These are phyloP conservation scores for Hermatobates lingyangjiaoensis DNA, from an alignment of 1,140 invertebrate species.

Conservation along the genomic window DNA sequence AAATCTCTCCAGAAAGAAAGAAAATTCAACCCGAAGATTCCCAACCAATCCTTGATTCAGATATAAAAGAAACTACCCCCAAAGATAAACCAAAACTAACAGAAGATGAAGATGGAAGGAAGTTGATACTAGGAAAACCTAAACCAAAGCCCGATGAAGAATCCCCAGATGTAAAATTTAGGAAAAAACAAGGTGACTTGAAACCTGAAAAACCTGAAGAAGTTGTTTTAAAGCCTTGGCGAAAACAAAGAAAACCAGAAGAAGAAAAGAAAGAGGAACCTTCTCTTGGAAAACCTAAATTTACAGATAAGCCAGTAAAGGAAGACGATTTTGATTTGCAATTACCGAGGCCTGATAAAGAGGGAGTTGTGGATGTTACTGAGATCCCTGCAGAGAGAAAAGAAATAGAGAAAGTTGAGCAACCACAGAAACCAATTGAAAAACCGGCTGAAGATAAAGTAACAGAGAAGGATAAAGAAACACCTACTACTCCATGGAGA, in stretches of 20 bases:
- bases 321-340: constrained; percentile 12
- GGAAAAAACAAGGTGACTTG: constrained; percentile 13
- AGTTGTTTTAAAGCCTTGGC: constrained; percentile 18
- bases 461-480: constrained; percentile 20
- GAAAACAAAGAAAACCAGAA: constrained; percentile 14
- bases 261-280: constrained; percentile 11
- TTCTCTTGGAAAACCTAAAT: constrained; percentile 11
- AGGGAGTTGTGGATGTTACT: constrained; percentile 9
- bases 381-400: not conserved
- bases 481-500: constrained; percentile 17
- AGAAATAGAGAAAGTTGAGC: constrained; percentile 4
- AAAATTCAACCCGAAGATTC: constrained; percentile 14
- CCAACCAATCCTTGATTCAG: constrained; percentile 12
- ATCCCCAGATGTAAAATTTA: constrained; percentile 23
- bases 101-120: constrained; percentile 22
- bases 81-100: constrained; percentile 15
- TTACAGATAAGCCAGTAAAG: constrained; percentile 16
- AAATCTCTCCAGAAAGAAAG: constrained; percentile 15
- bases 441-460: constrained; percentile 15
- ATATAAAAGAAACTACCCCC: constrained; percentile 18
- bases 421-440: constrained; percentile 14
- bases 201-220: constrained; percentile 17
- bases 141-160: constrained; percentile 22
- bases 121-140: constrained; percentile 23
- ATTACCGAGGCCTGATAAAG: constrained; percentile 5